Evolutionary conservation across 2,113 vertebrate genomes (phyloP).

Genomic region (Vidua macroura): DNA sequence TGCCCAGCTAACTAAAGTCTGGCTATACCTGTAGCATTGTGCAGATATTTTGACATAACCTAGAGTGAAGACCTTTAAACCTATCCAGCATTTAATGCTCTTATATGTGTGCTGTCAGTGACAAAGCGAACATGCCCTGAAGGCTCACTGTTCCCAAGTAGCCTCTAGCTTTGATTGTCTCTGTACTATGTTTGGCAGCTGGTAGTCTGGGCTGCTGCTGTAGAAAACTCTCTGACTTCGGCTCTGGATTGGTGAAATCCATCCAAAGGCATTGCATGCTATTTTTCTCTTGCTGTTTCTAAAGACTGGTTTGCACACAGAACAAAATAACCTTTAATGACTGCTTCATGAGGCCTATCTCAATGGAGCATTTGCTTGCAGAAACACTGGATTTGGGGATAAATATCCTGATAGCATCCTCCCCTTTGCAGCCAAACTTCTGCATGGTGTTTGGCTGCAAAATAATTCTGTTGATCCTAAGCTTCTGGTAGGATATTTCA

Average conservation of each 20-base stretch:
- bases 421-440: not conserved
- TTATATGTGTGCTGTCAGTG: not conserved
- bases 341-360: not conserved
- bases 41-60: conserved; percentile 14
- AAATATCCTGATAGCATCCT: not conserved
- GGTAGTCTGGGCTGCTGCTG: not conserved
- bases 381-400: not conserved
- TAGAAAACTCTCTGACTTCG: not conserved
- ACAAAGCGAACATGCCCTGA: not conserved
- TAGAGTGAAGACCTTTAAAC: conserved; percentile 6
- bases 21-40: conserved; percentile 4
- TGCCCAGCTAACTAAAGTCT: conserved; percentile 6
- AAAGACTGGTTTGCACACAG: not conserved
- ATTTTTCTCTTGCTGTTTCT: conserved; percentile 1
- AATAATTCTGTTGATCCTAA: not conserved
- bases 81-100: not conserved
- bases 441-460: not conserved
- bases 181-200: not conserved
- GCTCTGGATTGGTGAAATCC: not conserved
- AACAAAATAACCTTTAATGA: not conserved
- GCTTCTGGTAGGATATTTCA: not conserved
- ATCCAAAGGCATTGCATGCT: not conserved
- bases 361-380: not conserved
- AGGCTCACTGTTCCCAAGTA: not conserved
- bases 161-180: not conserved